phyloP scores from a whole-genome alignment of 2,888 invertebrate species.

The Chloroclystis v-ata region DNA sequence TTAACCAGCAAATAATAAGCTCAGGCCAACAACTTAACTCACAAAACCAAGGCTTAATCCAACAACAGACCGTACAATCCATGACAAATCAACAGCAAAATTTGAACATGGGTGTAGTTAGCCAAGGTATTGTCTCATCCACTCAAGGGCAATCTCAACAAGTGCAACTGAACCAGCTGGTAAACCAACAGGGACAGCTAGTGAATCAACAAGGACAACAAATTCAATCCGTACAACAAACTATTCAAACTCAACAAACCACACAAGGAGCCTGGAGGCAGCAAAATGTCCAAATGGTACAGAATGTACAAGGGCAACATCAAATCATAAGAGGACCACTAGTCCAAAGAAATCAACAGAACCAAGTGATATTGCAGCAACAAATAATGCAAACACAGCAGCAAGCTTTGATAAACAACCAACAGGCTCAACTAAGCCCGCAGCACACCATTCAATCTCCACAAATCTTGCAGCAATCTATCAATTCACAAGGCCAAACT shows the following conservation, averaged over 20 bases:
- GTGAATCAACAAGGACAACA: conserved; percentile 65
- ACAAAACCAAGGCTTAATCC: conserved; percentile 61
- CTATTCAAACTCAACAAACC: conserved; percentile 61
- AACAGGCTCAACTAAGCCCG: conserved; percentile 66
- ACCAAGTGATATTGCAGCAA: conserved; percentile 76
- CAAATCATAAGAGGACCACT: conserved; percentile 71
- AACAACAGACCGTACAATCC: conserved; percentile 68
- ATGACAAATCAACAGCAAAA: conserved; percentile 66
- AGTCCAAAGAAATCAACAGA: conserved; percentile 70
- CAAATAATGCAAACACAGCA: conserved; percentile 78
- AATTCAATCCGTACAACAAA: conserved; percentile 70
- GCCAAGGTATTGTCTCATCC: conserved; percentile 61
- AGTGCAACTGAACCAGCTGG: conserved; percentile 68
- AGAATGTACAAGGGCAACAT: conserved; percentile 74
- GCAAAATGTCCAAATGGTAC: conserved; percentile 74
- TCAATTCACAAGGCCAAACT: conserved; percentile 74
- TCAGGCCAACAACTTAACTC: conserved; percentile 71
- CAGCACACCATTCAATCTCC: conserved; percentile 73
- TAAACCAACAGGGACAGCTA: conserved; percentile 60
- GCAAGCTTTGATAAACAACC: conserved; percentile 66
- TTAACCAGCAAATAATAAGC: conserved; percentile 67
- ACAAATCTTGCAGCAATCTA: conserved; percentile 79
- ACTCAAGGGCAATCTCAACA: conserved; percentile 61
- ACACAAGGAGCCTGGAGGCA: conserved; percentile 70
- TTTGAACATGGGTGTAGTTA: conserved; percentile 67